Evolutionary conservation across 2,888 invertebrate species (phyloP).

Genomic region (Melanostoma mellinum): DNA sequence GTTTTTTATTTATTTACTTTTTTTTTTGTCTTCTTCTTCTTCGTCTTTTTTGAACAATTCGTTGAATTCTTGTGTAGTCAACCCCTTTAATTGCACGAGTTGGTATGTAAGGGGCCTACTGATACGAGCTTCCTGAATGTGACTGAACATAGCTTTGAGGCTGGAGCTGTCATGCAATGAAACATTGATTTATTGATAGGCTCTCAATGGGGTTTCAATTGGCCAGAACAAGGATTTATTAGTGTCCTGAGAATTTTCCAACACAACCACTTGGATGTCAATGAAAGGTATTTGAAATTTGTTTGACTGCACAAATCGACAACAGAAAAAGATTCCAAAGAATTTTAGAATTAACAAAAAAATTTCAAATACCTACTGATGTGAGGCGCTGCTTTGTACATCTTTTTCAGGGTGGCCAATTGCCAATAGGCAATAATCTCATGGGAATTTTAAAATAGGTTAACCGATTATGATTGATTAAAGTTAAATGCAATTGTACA

Average conservation of each 20-base stretch:
- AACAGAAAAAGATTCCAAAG: conserved; percentile 1
- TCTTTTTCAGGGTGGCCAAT: too few species aligned
- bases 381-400: too few species aligned
- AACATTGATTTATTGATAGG: conserved; percentile 63
- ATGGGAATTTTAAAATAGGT: too few species aligned
- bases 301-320: conserved; percentile 13
- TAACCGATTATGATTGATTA: too few species aligned
- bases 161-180: conserved; percentile 50
- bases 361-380: too few species aligned
- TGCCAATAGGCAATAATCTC: too few species aligned
- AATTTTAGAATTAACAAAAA: too few species aligned
- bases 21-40: neutral
- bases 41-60: conserved; percentile 35
- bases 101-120: conserved; percentile 16
- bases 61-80: conserved; percentile 59
- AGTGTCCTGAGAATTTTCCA: conserved; percentile 54
- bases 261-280: conserved; percentile 45
- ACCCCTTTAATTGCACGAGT: conserved; percentile 59
- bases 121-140: conserved; percentile 46
- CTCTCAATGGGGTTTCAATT: conserved; percentile 63
- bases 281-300: conserved; percentile 57
- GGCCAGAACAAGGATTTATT: conserved; percentile 59
- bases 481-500: too few species aligned
- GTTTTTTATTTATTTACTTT: conserved; percentile 23
- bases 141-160: conserved; percentile 51